These are phyloP conservation scores for Trichopoda pennipes DNA, from an alignment of 2,888 invertebrate genomes.

Conservation along the genomic window DNA sequence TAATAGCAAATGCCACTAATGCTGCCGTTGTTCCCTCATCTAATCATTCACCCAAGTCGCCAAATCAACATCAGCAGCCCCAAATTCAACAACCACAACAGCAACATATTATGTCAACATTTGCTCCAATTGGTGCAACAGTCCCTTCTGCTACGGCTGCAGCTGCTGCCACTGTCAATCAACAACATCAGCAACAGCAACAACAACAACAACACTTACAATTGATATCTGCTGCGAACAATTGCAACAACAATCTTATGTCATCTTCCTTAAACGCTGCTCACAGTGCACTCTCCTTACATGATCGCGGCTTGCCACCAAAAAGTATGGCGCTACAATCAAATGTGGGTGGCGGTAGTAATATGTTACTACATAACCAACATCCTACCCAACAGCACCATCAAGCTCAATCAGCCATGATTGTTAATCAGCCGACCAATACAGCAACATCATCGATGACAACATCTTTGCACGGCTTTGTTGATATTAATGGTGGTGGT, in stretches of 20 bases:
- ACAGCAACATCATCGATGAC: constrained; percentile 75
- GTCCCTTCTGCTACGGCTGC: constrained; percentile 62
- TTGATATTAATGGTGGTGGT: constrained; percentile 75
- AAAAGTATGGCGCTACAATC: constrained; percentile 71
- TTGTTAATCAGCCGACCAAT: constrained; percentile 67
- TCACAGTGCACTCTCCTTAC: constrained; percentile 72
- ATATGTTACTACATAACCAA: constrained; percentile 73
- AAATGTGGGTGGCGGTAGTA: constrained; percentile 72
- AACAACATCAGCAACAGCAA: constrained; percentile 78
- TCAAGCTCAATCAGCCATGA: constrained; percentile 67
- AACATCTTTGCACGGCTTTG: constrained; percentile 80
- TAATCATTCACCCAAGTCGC: constrained; percentile 81
- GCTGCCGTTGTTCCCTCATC: constrained; percentile 66
- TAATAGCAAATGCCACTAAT: constrained; percentile 75
- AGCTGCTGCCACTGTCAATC: constrained; percentile 74
- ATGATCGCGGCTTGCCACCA: constrained; percentile 76
- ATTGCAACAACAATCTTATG: constrained; percentile 79
- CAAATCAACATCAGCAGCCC: constrained; percentile 78
- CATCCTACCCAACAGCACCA: constrained; percentile 69
- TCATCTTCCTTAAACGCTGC: constrained; percentile 80
- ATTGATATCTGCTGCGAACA: constrained; percentile 73
- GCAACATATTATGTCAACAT: constrained; percentile 74
- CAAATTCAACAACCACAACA: constrained; percentile 71
- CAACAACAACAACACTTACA: constrained; percentile 77
- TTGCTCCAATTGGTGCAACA: constrained; percentile 70